Conservation (phyloP, 2,113 vertebrate species). For the Butorides virescens region DNA sequence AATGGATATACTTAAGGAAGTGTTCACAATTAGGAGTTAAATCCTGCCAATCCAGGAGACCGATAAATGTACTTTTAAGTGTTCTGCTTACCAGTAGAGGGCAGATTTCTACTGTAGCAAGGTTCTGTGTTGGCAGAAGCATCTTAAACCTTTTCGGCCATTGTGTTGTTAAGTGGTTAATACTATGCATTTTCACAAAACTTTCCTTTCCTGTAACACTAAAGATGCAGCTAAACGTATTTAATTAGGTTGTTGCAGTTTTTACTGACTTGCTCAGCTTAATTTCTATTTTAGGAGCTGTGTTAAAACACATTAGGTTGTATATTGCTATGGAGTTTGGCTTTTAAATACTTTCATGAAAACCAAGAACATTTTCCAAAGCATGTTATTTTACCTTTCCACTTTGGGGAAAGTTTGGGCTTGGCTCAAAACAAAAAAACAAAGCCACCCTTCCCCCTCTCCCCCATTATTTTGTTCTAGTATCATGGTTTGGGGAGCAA, state of each 20-base stretch:
- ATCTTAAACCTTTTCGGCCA: neutral
- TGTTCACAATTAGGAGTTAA: neutral
- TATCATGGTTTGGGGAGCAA: neutral
- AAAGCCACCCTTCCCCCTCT: neutral
- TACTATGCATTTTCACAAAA: neutral
- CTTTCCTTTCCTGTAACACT: neutral
- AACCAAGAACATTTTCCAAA: neutral
- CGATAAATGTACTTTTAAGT: neutral
- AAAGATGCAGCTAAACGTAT: neutral
- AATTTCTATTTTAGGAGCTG: neutral
- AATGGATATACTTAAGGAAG: neutral
- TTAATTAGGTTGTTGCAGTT: neutral
- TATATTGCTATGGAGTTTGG: neutral
- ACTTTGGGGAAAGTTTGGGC: neutral
- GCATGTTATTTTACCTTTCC: neutral
- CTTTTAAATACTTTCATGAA: neutral
- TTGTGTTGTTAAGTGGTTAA: neutral
- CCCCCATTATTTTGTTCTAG: neutral
- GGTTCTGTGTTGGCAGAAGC: neutral
- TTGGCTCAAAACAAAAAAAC: neutral
- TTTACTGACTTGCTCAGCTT: neutral
- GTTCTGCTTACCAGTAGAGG: slow-evolving; percentile 30
- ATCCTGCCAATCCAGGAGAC: neutral
- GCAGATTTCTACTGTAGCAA: neutral
- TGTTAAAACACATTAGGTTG: neutral